A percentile compares a stretch with the other conserved stretches of the same genome.
phyloP scores from a whole-genome alignment of 2,797 vertebrate species.

The Myotis findleyi region DNA sequence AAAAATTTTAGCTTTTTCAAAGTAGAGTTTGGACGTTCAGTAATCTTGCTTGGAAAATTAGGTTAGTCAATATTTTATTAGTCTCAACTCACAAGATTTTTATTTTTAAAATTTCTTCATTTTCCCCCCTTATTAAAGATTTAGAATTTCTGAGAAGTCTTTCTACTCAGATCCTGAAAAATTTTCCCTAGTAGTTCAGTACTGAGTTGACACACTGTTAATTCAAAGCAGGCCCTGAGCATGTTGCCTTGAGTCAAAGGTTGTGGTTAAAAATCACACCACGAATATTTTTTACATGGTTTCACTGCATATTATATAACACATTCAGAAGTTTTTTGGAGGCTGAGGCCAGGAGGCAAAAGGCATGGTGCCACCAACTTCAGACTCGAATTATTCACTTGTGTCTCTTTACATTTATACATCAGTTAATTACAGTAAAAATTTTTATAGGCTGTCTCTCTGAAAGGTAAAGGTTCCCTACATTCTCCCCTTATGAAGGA shows the following conservation, averaged over 20 bases:
- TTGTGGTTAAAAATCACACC: constrained; percentile 63
- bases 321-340: not conserved
- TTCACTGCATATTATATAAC: constrained; percentile 24
- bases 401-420: not conserved
- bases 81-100: not conserved
- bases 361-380: not conserved
- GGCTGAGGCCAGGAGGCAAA: not conserved
- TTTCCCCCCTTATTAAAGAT: not conserved
- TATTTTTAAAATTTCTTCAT: not conserved
- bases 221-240: constrained; percentile 63
- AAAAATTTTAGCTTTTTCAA: not conserved
- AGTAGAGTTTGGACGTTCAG: not conserved
- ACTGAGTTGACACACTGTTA: constrained; percentile 60
- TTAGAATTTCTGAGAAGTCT: constrained; percentile 57
- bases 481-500: not conserved
- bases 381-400: not conserved
- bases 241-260: constrained; percentile 29
- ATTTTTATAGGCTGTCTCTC: not conserved
- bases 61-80: constrained; percentile 18
- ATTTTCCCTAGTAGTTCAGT: not conserved
- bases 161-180: constrained; percentile 42
- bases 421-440: not conserved
- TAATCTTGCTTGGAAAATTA: not conserved
- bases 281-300: constrained; percentile 25
- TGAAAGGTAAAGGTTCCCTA: not conserved